A percentile compares a stretch with the other conserved stretches of the same genome.
phyloP scores from a whole-genome alignment of 2,797 vertebrate genomes.

The Clarias fuscus region DNA sequence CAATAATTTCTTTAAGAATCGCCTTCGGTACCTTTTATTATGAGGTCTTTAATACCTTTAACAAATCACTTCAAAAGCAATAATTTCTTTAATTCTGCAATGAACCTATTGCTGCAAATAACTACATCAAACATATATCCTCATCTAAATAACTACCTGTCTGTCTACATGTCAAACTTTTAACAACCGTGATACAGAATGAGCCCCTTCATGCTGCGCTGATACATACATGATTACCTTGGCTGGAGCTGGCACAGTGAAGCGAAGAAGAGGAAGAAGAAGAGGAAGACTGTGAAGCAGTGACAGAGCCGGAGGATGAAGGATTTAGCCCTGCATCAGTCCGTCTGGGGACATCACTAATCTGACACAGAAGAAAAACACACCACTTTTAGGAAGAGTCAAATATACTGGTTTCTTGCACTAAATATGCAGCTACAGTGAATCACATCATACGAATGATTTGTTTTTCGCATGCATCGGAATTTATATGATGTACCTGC shows the following conservation, averaged over 20 bases:
- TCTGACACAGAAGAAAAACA: conserved; percentile 82
- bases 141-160: background rate
- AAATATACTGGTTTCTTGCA: background rate
- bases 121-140: background rate
- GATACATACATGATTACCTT: conserved; percentile 96
- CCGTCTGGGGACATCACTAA: conserved; percentile 86
- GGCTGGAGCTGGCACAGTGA: conserved; percentile 85
- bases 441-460: background rate
- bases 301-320: conserved; percentile 72
- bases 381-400: conserved; percentile 43
- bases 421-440: background rate
- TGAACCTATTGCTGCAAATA: background rate
- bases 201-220: conserved; percentile 69
- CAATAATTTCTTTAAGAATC: background rate
- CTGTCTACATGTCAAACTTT: background rate
- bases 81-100: background rate
- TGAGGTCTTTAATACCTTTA: too few species aligned
- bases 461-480: background rate
- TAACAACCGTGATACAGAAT: background rate
- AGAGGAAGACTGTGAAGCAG: conserved; percentile 75
- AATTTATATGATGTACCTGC: background rate
- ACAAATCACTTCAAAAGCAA: background rate
- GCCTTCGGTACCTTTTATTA: background rate
- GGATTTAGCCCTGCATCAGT: conserved; percentile 73
- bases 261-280: conserved; percentile 77